Evolutionary conservation across 2,888 invertebrate genomes (phyloP).

Genomic region (Holacanthella duospinosa): DNA sequence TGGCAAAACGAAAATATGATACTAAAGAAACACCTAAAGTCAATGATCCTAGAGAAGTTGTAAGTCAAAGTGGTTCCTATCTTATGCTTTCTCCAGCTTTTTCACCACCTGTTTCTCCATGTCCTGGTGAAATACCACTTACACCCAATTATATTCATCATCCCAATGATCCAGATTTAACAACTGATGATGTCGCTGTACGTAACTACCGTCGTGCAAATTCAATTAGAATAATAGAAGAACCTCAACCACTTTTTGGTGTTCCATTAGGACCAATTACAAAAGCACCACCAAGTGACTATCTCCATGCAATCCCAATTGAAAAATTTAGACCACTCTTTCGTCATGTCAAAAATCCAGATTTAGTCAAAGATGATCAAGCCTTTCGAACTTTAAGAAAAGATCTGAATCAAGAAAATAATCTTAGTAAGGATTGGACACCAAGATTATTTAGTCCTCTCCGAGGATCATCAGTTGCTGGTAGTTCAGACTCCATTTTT

Average conservation of each 20-base stretch:
- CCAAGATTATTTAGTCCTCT: conserved; percentile 31
- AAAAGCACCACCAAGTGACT: conserved; percentile 69
- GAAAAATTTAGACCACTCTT: conserved; percentile 50
- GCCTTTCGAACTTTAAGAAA: conserved; percentile 75
- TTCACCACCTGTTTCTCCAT: conserved; percentile 36
- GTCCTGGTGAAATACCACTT: conserved; percentile 16
- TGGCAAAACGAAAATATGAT: conserved; percentile 58
- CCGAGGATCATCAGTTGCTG: background rate
- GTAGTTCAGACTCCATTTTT: background rate
- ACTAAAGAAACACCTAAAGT: background rate
- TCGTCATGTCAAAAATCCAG: conserved; percentile 60
- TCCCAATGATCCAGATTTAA: conserved; percentile 60
- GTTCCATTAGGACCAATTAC: conserved; percentile 77
- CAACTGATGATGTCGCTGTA: conserved; percentile 72
- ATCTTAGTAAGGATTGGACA: conserved; percentile 33
- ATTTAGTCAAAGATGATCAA: conserved; percentile 74
- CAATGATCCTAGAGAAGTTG: conserved; percentile 42
- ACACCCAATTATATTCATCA: conserved; percentile 12
- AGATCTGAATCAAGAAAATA: conserved; percentile 49
- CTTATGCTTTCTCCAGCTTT: conserved; percentile 59
- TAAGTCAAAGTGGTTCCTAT: conserved; percentile 53
- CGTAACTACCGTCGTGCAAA: conserved; percentile 69
- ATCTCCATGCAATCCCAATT: conserved; percentile 64
- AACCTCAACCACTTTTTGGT: conserved; percentile 81
- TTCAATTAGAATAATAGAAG: conserved; percentile 52